phyloP scores from a whole-genome alignment of 2,888 invertebrate genomes.

The Plebejus melissa region DNA sequence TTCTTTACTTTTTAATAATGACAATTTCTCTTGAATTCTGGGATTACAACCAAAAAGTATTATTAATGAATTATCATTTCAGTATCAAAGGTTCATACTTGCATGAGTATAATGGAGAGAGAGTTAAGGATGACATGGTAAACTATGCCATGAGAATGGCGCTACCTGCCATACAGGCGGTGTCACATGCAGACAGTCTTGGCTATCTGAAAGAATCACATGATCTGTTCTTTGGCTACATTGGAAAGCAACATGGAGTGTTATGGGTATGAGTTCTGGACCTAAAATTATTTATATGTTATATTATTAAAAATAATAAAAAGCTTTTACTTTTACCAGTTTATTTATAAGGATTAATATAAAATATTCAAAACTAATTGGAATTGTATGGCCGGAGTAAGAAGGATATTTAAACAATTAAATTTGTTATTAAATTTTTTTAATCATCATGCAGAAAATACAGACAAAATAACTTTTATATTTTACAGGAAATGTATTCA shows the following conservation, averaged over 20 bases:
- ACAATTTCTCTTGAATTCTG: background rate
- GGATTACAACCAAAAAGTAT: background rate
- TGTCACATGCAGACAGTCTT: conserved; percentile 88
- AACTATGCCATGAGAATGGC: conserved; percentile 93
- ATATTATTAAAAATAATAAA: background rate
- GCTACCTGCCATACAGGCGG: conserved; percentile 90
- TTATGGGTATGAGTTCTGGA: conserved; percentile 81
- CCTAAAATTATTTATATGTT: no score
- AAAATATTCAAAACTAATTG: no score
- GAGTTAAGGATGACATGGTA: conserved; percentile 92
- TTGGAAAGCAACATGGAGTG: conserved; percentile 86
- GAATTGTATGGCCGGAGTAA: no score
- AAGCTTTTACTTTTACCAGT: background rate
- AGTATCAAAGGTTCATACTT: conserved; percentile 90
- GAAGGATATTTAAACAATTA: no score
- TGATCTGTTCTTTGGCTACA: conserved; percentile 91
- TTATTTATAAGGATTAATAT: conserved; percentile 15
- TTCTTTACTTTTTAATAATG: no score
- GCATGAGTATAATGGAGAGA: conserved; percentile 90
- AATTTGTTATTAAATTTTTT: no score
- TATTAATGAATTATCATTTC: conserved; percentile 31
- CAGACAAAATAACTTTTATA: conserved; percentile 29
- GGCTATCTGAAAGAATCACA: conserved; percentile 86
- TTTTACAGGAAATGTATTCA: conserved; percentile 76
- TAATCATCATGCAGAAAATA: background rate